Conservation (phyloP, 2,113 vertebrate genomes). For the Prochilodus magdalenae region DNA sequence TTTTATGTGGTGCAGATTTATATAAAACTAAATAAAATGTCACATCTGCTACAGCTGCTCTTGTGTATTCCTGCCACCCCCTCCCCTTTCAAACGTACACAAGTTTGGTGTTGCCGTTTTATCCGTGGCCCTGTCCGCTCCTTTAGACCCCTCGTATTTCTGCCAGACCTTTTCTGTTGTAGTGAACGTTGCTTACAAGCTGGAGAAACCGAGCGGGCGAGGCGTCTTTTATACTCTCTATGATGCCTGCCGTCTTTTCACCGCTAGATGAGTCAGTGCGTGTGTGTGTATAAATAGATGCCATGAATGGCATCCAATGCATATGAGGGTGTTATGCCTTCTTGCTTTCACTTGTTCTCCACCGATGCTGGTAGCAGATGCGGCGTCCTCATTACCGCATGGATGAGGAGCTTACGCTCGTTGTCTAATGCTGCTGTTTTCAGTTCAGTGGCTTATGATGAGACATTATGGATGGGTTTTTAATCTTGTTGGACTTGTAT, state of each 20-base stretch:
- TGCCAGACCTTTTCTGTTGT: background rate
- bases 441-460: background rate
- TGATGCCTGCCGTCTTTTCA: conserved; percentile 29
- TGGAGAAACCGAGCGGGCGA: conserved; percentile 3
- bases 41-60: no score
- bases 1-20: no score
- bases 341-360: conserved; percentile 16
- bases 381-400: conserved; percentile 16
- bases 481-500: background rate
- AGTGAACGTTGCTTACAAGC: background rate
- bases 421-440: conserved; percentile 2
- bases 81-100: background rate
- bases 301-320: conserved; percentile 25
- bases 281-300: conserved; percentile 44
- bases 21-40: no score
- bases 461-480: background rate
- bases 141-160: conserved; percentile 13
- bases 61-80: conserved; percentile 5
- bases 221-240: conserved; percentile 21
- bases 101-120: conserved; percentile 2
- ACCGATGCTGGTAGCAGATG: conserved; percentile 13
- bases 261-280: conserved; percentile 35
- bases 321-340: conserved; percentile 23
- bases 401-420: background rate
- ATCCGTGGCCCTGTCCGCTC: background rate